A percentile compares a stretch with the other conserved stretches of the same genome.
phyloP scores from a whole-genome alignment of 1,140 invertebrate species.

The Condylostylus longicornis region DNA sequence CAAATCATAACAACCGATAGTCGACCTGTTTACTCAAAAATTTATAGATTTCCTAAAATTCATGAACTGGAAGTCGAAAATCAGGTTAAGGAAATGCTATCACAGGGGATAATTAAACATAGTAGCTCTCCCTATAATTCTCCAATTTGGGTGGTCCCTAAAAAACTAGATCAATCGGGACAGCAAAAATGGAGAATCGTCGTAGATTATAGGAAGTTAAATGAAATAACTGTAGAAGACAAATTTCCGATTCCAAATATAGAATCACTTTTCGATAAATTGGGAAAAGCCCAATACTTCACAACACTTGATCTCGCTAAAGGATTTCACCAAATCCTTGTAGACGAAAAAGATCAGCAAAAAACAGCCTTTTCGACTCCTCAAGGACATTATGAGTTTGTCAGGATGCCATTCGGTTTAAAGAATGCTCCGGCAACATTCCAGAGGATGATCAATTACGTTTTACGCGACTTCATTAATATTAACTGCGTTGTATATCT shows the following conservation, averaged over 20 bases:
- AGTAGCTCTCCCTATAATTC: conserved; percentile 22
- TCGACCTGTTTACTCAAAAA: conserved; percentile 17
- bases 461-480: too few relatives aligned
- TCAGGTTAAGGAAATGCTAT: conserved; percentile 20
- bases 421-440: too few relatives aligned
- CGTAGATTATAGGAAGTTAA: conserved; percentile 29
- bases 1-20: conserved; percentile 15
- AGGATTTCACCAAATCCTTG: too few relatives aligned
- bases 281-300: conserved; percentile 20
- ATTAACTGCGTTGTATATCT: too few relatives aligned
- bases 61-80: conserved; percentile 26
- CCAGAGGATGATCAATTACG: too few relatives aligned
- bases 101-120: conserved; percentile 27
- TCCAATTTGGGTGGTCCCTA: conserved; percentile 30
- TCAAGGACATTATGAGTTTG: too few relatives aligned
- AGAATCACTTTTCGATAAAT: conserved; percentile 21
- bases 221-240: conserved; percentile 29
- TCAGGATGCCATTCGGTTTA: too few relatives aligned
- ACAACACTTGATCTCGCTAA: too few relatives aligned
- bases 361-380: too few relatives aligned
- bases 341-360: too few relatives aligned
- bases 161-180: conserved; percentile 28
- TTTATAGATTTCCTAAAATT: conserved; percentile 24
- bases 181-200: conserved; percentile 29
- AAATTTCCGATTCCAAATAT: conserved; percentile 39